Evolutionary conservation across 1,140 invertebrate species (phyloP).

Genomic region (Bombus vancouverensis): DNA sequence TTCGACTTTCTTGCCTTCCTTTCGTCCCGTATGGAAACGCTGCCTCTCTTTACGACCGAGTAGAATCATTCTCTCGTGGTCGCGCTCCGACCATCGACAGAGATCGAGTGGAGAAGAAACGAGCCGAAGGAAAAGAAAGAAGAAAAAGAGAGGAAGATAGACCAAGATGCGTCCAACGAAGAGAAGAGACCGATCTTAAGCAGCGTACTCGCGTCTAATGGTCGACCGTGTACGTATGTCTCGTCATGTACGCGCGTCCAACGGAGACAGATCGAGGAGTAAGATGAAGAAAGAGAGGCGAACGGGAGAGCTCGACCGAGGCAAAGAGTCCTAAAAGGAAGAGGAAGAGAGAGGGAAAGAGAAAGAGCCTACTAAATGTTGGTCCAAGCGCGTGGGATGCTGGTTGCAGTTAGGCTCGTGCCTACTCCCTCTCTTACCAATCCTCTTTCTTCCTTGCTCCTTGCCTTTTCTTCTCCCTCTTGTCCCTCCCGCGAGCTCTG

Average conservation of each 20-base stretch:
- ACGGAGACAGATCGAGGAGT: slow-evolving; percentile 3
- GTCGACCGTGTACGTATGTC: slow-evolving; percentile 51
- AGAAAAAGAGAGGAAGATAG: neutral
- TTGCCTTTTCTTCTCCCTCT: slow-evolving; percentile 37
- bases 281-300: slow-evolving; percentile 1
- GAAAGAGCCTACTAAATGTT: slow-evolving; percentile 71
- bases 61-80: slow-evolving; percentile 21
- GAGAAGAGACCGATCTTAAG: slow-evolving; percentile 28
- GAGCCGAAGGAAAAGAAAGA: neutral
- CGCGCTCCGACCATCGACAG: neutral
- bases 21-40: neutral
- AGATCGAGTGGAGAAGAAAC: neutral
- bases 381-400: slow-evolving; percentile 77
- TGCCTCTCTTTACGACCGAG: slow-evolving; percentile 38
- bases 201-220: slow-evolving; percentile 57
- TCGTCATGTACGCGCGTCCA: slow-evolving; percentile 35
- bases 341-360: slow-evolving; percentile 37
- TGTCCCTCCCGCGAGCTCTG: slow-evolving; percentile 65
- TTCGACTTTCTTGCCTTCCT: slow-evolving; percentile 43
- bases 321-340: slow-evolving; percentile 11
- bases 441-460: slow-evolving; percentile 36
- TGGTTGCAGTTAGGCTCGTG: slow-evolving; percentile 81
- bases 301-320: neutral
- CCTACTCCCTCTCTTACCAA: slow-evolving; percentile 70
- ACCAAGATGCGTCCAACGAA: neutral